Evolutionary conservation across 2,797 vertebrate species (phyloP).

Genomic region (Siniperca scherzeri): DNA sequence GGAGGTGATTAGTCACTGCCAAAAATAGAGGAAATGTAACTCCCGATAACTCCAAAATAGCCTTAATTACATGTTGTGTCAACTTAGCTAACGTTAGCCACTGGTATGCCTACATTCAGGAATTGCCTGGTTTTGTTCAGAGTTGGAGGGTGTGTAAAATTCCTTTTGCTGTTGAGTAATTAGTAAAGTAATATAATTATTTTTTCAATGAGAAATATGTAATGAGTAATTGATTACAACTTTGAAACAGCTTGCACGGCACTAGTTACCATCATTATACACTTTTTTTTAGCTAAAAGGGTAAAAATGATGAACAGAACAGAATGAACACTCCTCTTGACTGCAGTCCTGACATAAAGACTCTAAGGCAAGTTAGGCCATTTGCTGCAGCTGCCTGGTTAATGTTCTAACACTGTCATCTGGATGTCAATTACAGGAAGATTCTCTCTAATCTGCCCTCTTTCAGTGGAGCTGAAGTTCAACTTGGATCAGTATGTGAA

Average conservation of each 20-base stretch:
- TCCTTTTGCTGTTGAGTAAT: no score
- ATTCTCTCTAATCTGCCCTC: constrained; percentile 44
- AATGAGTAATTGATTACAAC: background rate
- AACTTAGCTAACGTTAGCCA: background rate
- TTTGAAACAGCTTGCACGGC: no score
- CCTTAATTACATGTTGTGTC: background rate
- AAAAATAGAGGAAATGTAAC: background rate
- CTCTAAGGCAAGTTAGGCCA: background rate
- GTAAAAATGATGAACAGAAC: background rate
- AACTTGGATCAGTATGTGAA: constrained; percentile 97
- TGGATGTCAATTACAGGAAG: constrained; percentile 19
- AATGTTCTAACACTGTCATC: constrained; percentile 8
- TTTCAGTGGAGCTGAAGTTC: constrained; percentile 95
- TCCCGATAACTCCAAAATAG: no score
- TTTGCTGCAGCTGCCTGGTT: constrained; percentile 17
- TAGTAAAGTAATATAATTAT: no score
- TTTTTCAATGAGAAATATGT: no score
- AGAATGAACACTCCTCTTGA: constrained; percentile 1
- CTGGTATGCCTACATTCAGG: background rate
- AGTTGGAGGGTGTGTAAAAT: background rate
- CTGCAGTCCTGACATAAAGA: background rate
- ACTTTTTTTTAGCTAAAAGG: background rate
- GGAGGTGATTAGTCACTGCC: no score
- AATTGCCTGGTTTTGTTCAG: background rate
- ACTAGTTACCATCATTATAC: background rate